phyloP scores from a whole-genome alignment of 2,797 vertebrate genomes.

The Characodon lateralis region DNA sequence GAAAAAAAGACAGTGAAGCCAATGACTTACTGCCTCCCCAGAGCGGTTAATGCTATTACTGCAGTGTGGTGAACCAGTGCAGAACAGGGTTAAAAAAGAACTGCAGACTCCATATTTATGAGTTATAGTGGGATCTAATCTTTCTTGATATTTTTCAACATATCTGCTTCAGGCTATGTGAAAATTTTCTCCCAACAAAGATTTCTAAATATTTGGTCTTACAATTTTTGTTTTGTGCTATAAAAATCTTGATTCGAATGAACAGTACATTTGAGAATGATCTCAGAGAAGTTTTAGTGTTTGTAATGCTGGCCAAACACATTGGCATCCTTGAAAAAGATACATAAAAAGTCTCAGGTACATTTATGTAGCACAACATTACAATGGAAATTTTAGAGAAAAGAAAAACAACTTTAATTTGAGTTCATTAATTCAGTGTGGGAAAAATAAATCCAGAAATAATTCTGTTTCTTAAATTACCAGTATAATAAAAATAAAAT shows the following conservation, averaged over 20 bases:
- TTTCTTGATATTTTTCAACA: conserved; percentile 6
- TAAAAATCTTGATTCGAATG: not conserved
- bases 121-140: not conserved
- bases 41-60: conserved; percentile 16
- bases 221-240: not conserved
- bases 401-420: not conserved
- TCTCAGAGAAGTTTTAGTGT: not conserved
- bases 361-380: not conserved
- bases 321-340: not conserved
- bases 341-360: not conserved
- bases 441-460: not conserved
- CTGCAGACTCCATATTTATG: conserved; percentile 9
- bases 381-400: not conserved
- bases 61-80: conserved; percentile 19
- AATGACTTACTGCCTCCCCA: conserved; percentile 21
- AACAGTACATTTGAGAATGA: not conserved
- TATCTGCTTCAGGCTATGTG: not conserved
- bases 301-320: not conserved
- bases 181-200: not conserved
- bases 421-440: not conserved
- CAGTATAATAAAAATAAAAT: not conserved
- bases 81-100: conserved; percentile 11
- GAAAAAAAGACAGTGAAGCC: conserved; percentile 12
- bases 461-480: not conserved
- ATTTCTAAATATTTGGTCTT: not conserved